A percentile compares a stretch with the other conserved stretches of the same genome.
These are phyloP conservation scores for Platyscapa corneri DNA, from an alignment of 1,140 invertebrate species.

Conservation along the genomic window DNA sequence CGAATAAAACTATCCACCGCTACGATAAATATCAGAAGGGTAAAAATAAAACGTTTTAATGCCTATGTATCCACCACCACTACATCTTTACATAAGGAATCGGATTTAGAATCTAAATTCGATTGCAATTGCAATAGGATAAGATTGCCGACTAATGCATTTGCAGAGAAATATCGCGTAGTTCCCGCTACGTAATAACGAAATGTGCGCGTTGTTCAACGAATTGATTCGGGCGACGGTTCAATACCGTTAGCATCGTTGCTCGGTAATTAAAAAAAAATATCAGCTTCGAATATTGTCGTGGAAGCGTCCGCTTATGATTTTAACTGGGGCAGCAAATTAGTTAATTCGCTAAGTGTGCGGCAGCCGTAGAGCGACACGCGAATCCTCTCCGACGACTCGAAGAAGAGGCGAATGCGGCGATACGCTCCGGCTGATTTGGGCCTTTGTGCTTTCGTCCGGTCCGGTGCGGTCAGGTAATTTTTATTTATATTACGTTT, in stretches of 20 bases:
- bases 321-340: not conserved
- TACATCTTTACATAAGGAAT: too few relatives aligned
- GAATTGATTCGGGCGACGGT: not conserved
- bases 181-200: not conserved
- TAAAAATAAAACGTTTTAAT: too few relatives aligned
- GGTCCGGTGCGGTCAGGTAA: not conserved
- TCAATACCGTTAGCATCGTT: not conserved
- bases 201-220: not conserved
- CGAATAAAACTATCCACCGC: not conserved
- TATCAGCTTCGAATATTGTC: not conserved
- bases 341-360: not conserved
- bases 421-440: conserved; percentile 7
- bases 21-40: not conserved
- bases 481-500: not conserved
- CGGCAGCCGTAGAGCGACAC: not conserved
- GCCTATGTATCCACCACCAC: not conserved
- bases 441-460: not conserved
- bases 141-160: not conserved
- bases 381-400: not conserved
- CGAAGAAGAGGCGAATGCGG: not conserved
- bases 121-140: not conserved
- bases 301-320: not conserved
- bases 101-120: not conserved
- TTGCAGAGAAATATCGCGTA: not conserved
- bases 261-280: not conserved